Evolutionary conservation across 2,797 vertebrate genomes (phyloP), one percentile per base, ranked within the genome.

Genomic region (Psittacula derbiana): DNA sequence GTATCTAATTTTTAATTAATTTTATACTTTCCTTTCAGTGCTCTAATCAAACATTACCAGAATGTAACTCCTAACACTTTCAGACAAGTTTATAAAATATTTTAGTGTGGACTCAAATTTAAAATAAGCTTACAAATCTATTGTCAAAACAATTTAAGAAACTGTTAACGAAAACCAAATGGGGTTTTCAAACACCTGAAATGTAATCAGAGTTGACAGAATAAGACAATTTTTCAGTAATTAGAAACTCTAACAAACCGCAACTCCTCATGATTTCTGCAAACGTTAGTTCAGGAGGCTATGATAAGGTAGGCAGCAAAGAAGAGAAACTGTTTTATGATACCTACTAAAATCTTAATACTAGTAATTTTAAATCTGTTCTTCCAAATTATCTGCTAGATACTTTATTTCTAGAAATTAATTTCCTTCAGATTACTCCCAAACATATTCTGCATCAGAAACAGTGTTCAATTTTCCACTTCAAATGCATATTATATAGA

Each of bases 351-450:
- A 95, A 53, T 21, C 16, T 81, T 88, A 82, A 85, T 66, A 44
- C 6, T 23, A 81, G 31, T 16, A 11, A 84, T 72, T 92, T 93
- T 2, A 92, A 82, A 92, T 75, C 36, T 25, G 2, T 81, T 90
- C 41, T 86, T 44, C 60, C 62, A 88, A 90, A 86, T 88, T 80
- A 81, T 40, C 43, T n/a, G 46, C 33, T 40, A 62, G 36, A 9
- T 72, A 70, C 46, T 93, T 88, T 70, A 82, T 41, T 94, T 81
- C 66, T 44, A 80, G 66, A 86, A 92, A 96, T 73, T 72, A 81
- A 72, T 66, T 79, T 83, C 10, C 46, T 55, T 43, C n/a, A 44
- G 24, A 80, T 83, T 80, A 78, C 14, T 67, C 43, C 46, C 38
- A 83, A 91, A 90, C 0, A 0, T 10, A 87, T 74, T 78, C 47